Evolutionary conservation across 2,113 vertebrate genomes (phyloP).

Genomic region (Rhabdornis inornatus): DNA sequence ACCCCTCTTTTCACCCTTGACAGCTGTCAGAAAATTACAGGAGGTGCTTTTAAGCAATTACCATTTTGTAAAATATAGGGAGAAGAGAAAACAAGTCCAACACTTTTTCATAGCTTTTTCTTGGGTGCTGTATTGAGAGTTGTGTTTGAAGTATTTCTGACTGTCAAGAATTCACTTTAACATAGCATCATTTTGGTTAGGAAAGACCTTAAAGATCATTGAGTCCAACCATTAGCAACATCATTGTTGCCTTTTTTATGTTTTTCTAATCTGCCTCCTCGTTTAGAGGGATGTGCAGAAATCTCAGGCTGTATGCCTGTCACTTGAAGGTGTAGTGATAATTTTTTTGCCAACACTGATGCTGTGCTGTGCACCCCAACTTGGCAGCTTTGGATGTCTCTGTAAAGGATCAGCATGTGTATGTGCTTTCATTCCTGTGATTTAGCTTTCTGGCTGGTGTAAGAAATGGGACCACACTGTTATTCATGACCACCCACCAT

Average conservation of each 20-base stretch:
- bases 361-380: background rate
- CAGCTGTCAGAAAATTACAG: background rate
- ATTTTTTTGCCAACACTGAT: background rate
- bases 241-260: background rate
- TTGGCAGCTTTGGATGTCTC: background rate
- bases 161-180: conserved; percentile 12
- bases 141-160: conserved; percentile 5
- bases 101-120: background rate
- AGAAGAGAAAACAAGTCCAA: background rate
- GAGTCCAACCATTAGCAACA: background rate
- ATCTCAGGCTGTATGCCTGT: background rate
- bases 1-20: background rate
- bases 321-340: background rate
- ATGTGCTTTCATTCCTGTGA: background rate
- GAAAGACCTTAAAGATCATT: background rate
- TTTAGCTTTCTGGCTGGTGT: background rate
- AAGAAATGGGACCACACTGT: background rate
- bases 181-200: background rate
- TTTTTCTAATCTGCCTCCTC: background rate
- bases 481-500: background rate
- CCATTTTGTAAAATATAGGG: background rate
- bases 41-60: background rate
- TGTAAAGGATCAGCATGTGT: background rate
- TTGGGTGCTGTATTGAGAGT: background rate
- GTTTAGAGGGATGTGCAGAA: background rate